A percentile compares a stretch with the other conserved stretches of the same genome.
Conservation (phyloP, 2,888 invertebrate species). For the Heliconius erato region DNA sequence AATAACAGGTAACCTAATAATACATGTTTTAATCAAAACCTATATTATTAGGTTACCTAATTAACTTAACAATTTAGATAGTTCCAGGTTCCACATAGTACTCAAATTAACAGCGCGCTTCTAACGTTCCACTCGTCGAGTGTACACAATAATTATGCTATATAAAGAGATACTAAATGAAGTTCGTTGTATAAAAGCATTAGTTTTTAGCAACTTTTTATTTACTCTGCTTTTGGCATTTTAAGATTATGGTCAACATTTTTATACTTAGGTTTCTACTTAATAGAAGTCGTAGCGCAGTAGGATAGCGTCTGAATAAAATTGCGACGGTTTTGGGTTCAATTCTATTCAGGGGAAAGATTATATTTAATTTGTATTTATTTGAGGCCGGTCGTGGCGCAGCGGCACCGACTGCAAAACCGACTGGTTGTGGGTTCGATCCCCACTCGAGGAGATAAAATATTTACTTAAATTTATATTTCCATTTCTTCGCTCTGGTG, state of each 20-base stretch:
- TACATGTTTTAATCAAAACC: neutral
- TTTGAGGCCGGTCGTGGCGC: too few species aligned
- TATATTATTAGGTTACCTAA: neutral
- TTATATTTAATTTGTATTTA: too few species aligned
- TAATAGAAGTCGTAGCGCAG: too few species aligned
- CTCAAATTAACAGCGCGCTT: conserved; percentile 27
- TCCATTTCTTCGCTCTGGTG: too few species aligned
- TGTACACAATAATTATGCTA: conserved; percentile 11
- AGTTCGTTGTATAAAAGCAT: neutral
- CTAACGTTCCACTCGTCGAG: conserved; percentile 19
- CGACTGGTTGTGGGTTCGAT: too few species aligned
- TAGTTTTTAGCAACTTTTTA: neutral
- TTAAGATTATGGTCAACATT: neutral
- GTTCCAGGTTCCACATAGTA: conserved; percentile 22
- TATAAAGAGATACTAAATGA: conserved; percentile 14
- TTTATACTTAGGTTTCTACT: too few species aligned
- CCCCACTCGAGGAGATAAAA: too few species aligned
- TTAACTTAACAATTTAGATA: conserved; percentile 20
- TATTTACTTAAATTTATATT: too few species aligned
- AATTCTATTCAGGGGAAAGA: too few species aligned
- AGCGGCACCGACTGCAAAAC: too few species aligned
- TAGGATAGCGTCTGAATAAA: too few species aligned
- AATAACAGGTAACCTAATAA: neutral
- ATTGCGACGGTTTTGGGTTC: too few species aligned
- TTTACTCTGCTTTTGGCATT: neutral